phyloP scores from a whole-genome alignment of 2,888 invertebrate genomes.

The Macrosiphum euphorbiae region DNA sequence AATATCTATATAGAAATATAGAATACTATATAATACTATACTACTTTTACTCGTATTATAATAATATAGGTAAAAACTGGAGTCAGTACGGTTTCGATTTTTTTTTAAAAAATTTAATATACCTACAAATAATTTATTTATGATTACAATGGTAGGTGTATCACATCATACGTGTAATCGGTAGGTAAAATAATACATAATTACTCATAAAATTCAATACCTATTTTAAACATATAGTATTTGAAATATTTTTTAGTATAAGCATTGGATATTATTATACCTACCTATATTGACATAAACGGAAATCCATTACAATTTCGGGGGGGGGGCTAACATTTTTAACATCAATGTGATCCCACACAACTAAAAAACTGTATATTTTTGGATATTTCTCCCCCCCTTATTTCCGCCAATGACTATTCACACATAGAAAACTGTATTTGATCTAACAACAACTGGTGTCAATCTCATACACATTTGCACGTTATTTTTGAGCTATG shows the following conservation, averaged over 20 bases:
- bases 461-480: too few species aligned
- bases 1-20: neutral
- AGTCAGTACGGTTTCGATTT: neutral
- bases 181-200: neutral
- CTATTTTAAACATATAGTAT: neutral
- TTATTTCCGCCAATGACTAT: too few species aligned
- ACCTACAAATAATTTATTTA: neutral
- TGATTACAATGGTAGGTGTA: neutral
- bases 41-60: neutral
- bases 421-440: too few species aligned
- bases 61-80: neutral
- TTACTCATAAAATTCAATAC: neutral
- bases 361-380: too few species aligned
- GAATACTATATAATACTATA: neutral
- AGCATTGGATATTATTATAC: neutral
- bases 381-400: too few species aligned
- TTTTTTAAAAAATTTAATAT: neutral
- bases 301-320: too few species aligned
- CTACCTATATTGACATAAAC: neutral
- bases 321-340: too few species aligned
- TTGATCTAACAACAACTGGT: too few species aligned
- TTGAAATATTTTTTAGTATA: too few species aligned
- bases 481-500: too few species aligned
- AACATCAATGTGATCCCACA: too few species aligned
- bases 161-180: neutral